A percentile compares a stretch with the other conserved stretches of the same genome.
phyloP scores from a whole-genome alignment of 2,888 invertebrate species.

The Ferdinandea cuprea region DNA sequence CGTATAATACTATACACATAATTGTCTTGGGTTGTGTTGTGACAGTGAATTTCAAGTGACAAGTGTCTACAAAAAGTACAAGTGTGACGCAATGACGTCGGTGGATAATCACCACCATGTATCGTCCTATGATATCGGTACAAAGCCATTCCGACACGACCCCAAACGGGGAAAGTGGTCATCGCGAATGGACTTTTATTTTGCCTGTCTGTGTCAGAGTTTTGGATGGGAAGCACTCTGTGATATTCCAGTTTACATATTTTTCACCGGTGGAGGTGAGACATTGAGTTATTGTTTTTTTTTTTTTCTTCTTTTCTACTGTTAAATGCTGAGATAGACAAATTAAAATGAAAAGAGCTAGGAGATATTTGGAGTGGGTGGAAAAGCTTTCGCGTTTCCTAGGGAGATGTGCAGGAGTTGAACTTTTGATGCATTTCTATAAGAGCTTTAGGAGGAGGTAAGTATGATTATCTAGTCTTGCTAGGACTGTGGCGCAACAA shows the following conservation, averaged over 20 bases:
- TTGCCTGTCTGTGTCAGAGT: conserved; percentile 92
- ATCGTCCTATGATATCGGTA: conserved; percentile 80
- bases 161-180: conserved; percentile 87
- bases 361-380: conserved; percentile 3
- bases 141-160: conserved; percentile 81
- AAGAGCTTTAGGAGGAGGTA: conserved; percentile 55
- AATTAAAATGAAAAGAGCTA: background rate
- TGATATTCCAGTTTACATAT: conserved; percentile 85
- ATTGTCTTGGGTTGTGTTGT: background rate
- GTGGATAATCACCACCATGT: conserved; percentile 72
- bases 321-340: background rate
- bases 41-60: conserved; percentile 39
- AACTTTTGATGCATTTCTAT: conserved; percentile 61
- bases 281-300: conserved; percentile 2
- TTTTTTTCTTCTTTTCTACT: conserved; percentile 13
- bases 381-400: conserved; percentile 40
- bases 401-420: conserved; percentile 67
- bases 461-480: conserved; percentile 3
- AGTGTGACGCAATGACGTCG: conserved; percentile 71
- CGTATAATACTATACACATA: conserved; percentile 7
- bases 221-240: conserved; percentile 93
- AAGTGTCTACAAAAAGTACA: conserved; percentile 7
- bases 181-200: conserved; percentile 89
- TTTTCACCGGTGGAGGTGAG: conserved; percentile 80
- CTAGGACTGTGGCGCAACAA: conserved; percentile 30